Evolutionary conservation across 1,140 invertebrate genomes (phyloP), one percentile per base, ranked within the genome.

Genomic region (Drosophila nannoptera): DNA sequence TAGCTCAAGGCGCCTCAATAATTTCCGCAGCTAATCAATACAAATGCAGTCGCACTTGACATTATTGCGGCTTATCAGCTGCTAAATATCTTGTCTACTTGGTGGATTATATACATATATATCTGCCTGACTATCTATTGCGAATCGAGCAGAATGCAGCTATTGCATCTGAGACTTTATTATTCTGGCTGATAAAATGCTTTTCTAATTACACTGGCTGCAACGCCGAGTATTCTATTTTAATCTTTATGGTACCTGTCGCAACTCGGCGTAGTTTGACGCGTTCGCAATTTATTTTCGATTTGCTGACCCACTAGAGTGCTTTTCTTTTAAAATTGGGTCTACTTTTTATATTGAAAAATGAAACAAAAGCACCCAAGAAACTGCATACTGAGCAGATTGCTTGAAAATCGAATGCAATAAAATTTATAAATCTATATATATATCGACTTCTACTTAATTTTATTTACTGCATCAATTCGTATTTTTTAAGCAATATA

Each of bases 171-270:
- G 31, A 11, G 22, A 31, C 7, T 53, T 14, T 53, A 35, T 4
- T 58, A n/a, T 31, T 16, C 29, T 36, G 31, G 32, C 43, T 43
- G 38, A 66, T 60, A 66, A 59, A 40, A 52, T 12, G 38, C 22
- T 46, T 63, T 54, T 38, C 42, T 38, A 50, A 33, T 58, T 49
- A 12, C 49, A 59, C 45, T 38, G 36, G 29, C 61, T 56, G 43
- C 33, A 48, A 7, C 42, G 33, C 5, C 45, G 36, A 52, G 50
- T 66, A 66, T 75, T 84, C 72, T 80, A 76, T 80, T 83, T 83
- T 76, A 84, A 84, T 76, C 76, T 76, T 76, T 73, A 69, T 69
- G 55, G 64, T 43, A 66, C 68, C 35, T 48, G 55, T 55, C 32
- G 69, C 33, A 69, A 50, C 43, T 54, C 40, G 36, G 61, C 35